phyloP scores from a whole-genome alignment of 2,888 invertebrate species.

The Pardosa pseudoannulata region DNA sequence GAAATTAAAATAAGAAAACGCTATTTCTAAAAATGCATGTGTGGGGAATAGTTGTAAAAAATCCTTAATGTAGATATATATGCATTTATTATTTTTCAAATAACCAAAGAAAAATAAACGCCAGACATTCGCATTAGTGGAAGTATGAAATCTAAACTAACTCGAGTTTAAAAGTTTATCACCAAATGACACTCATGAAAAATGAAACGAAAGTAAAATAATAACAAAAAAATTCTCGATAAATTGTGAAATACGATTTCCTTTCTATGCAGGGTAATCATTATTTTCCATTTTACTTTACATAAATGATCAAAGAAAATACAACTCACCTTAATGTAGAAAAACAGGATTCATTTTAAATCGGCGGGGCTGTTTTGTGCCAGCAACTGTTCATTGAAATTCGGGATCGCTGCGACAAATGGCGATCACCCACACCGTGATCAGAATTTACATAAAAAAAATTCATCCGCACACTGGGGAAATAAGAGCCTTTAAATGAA shows the following conservation, averaged over 20 bases:
- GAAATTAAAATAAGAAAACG: too few species aligned
- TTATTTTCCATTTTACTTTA: not conserved
- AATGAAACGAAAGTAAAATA: not conserved
- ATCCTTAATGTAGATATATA: too few species aligned
- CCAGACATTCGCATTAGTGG: too few species aligned
- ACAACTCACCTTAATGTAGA: not conserved
- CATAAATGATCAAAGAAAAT: slow-evolving; percentile 14
- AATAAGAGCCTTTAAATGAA: not conserved
- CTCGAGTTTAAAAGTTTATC: not conserved
- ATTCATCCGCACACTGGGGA: not conserved
- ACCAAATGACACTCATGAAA: not conserved
- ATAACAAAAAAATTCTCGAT: not conserved
- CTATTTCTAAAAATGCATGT: too few species aligned
- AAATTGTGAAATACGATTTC: not conserved
- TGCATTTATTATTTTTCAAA: too few species aligned
- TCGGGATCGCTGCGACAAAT: slow-evolving; percentile 6
- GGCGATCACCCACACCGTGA: not conserved
- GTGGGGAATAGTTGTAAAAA: too few species aligned
- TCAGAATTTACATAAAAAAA: slow-evolving; percentile 12
- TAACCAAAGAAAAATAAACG: too few species aligned
- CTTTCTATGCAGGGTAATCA: not conserved
- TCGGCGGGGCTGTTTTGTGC: not conserved
- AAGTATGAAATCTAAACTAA: too few species aligned
- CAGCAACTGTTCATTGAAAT: slow-evolving; percentile 7
- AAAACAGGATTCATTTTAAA: slow-evolving; percentile 13